Evolutionary conservation across 1,140 invertebrate species (phyloP), one percentile per base, ranked within the genome.

Genomic region (Pinna nobilis): DNA sequence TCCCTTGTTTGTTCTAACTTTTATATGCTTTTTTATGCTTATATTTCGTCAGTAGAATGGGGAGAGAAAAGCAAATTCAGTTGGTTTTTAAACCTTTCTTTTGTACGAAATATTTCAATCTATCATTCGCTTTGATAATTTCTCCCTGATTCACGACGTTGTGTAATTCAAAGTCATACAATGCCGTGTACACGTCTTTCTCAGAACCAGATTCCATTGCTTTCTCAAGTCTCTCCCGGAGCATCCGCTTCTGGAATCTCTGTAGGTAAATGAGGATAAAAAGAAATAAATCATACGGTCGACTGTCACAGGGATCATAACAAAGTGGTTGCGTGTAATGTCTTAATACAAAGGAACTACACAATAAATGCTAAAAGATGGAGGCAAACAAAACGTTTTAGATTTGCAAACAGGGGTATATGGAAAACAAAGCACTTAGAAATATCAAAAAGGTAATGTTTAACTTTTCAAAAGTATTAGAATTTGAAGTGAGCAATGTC

Each of bases 211-310:
- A 41, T 35, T 67, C 55, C 41, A 30, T 68, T 15, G 51, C 32
- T 51, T 37, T 59, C 18, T 51, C 44, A 13, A 74, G 37, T 44
- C 50, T 50, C 39, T 74, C 72, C 18, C 72, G 57, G n/a, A 74
- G 15, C 72, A 74, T 68, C 28, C 72, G 57, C 33, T 74, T 74
- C 1, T 64, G 57, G 37, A 53, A 74, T 53, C 55, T 68, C 72
- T 74, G 50, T 6, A 50, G 39, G 25, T 44, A 44, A 44, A 11
- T 44, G 9, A 11, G 9, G n/a, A 33, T 18, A 33, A 23, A 33
- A 59, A 55, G 51, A 25, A 7, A 7, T 18, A 53, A 15, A 11
- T 53, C 9, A 44, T 11, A 44, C 41, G 41, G 41, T 44, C n/a
- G n/a, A n/a, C n/a, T 44, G 9, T 44, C n/a, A n/a, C n/a, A n/a